Evolutionary conservation across 2,113 vertebrate genomes (phyloP).

Genomic region (Clinocottus analis): DNA sequence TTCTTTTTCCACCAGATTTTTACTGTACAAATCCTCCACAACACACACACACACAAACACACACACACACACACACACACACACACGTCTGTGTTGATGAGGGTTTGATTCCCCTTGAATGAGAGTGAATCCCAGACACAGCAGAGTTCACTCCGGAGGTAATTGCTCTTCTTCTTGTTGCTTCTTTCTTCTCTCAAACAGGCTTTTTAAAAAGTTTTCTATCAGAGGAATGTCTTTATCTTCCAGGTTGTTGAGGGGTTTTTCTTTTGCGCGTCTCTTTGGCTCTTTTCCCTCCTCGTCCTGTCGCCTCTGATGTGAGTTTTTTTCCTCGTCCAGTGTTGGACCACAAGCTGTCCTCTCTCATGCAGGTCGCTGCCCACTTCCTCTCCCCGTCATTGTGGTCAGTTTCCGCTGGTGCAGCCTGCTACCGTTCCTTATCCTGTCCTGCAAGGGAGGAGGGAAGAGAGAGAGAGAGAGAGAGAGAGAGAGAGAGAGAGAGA

Average conservation of each 20-base stretch:
- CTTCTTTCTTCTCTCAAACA: not conserved
- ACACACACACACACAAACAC: not conserved
- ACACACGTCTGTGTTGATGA: constrained; percentile 23
- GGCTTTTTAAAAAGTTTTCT: not conserved
- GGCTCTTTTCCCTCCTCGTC: constrained; percentile 11
- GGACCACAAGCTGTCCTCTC: constrained; percentile 39
- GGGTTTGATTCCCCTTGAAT: constrained; percentile 21
- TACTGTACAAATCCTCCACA: constrained; percentile 37
- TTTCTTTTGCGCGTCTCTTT: constrained; percentile 20
- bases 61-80: not conserved
- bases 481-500: not conserved
- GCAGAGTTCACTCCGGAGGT: not conserved
- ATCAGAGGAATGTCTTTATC: not conserved
- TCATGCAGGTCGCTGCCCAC: constrained; percentile 81
- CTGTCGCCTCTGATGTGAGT: constrained; percentile 45
- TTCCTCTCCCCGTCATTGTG: constrained; percentile 92
- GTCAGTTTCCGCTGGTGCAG: constrained; percentile 53
- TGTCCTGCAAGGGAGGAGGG: constrained; percentile 69
- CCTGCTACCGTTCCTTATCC: constrained; percentile 70
- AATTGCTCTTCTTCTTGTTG: not conserved
- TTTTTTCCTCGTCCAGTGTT: constrained; percentile 51
- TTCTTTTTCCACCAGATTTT: constrained; percentile 7
- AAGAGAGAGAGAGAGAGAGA: not conserved
- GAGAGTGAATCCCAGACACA: constrained; percentile 37
- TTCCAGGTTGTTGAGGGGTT: not conserved